Conservation (phyloP, 2,797 vertebrate species). For the Phoeniculus purpureus region DNA sequence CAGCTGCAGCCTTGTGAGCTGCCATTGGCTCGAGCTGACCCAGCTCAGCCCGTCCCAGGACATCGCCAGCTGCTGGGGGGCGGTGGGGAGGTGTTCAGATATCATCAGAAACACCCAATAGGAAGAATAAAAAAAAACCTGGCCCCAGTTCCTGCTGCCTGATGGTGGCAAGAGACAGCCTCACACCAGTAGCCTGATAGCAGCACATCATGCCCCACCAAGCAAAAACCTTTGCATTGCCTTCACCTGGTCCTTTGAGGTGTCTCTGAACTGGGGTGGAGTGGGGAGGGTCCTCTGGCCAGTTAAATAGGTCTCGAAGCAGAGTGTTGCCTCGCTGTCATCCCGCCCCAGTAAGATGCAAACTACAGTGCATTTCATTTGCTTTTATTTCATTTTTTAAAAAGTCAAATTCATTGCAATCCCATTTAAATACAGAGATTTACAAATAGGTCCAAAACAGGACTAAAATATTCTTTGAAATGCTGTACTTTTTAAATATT, state of each 20-base stretch:
- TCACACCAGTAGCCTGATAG: background rate
- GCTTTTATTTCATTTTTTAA: slow-evolving; percentile 77
- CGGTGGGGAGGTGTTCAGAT: background rate
- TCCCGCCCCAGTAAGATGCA: background rate
- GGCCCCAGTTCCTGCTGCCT: fast-evolving
- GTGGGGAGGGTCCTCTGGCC: background rate
- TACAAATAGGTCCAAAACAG: slow-evolving; percentile 79
- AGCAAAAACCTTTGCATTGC: fast-evolving
- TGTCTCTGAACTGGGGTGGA: background rate
- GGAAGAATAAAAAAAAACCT: background rate
- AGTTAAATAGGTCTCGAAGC: background rate
- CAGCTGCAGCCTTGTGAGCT: background rate
- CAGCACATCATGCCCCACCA: background rate
- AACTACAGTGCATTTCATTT: slow-evolving; percentile 29
- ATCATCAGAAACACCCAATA: background rate
- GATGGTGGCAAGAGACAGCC: background rate
- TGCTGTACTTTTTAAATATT: slow-evolving; percentile 79
- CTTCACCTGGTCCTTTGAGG: background rate
- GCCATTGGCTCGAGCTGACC: background rate
- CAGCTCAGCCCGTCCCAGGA: background rate
- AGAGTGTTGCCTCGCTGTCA: fast-evolving
- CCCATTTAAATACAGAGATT: slow-evolving; percentile 82
- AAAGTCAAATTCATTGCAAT: slow-evolving; percentile 80
- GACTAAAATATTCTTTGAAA: slow-evolving; percentile 81
- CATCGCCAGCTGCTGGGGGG: background rate